A percentile compares a stretch with the other conserved stretches of the same genome.
Conservation (phyloP, 2,113 vertebrate genomes). For the Lampris megalopsis region DNA sequence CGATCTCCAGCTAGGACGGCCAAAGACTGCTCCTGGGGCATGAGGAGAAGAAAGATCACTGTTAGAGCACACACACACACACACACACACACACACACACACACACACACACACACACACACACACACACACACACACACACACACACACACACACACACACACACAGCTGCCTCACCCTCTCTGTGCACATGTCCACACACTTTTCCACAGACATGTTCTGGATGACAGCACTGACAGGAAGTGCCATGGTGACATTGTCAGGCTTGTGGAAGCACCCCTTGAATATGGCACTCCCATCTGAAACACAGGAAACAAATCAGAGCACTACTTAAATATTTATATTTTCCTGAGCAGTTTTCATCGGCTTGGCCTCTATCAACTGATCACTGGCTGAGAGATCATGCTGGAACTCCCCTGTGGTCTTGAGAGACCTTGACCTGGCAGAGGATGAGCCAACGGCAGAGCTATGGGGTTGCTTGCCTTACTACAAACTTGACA, state of each 20-base stretch:
- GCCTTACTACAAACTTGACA: slow-evolving; percentile 35
- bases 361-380: slow-evolving; percentile 38
- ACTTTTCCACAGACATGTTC: slow-evolving; percentile 95
- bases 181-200: slow-evolving; percentile 95
- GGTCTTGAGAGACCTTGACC: slow-evolving; percentile 37
- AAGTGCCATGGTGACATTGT: slow-evolving; percentile 91
- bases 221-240: slow-evolving; percentile 85
- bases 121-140: not conserved
- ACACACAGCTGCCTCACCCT: slow-evolving; percentile 82
- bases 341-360: slow-evolving; percentile 18
- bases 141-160: slow-evolving; percentile 3
- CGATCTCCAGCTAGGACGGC: slow-evolving; percentile 87
- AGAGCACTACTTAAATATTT: slow-evolving; percentile 25
- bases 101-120: not conserved
- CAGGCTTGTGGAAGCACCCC: slow-evolving; percentile 91
- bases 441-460: slow-evolving; percentile 20
- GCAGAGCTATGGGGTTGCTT: slow-evolving; percentile 8
- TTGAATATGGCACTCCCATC: slow-evolving; percentile 96
- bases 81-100: not conserved
- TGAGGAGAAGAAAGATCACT: not conserved
- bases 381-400: slow-evolving; percentile 49
- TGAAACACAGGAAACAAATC: slow-evolving; percentile 68
- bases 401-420: slow-evolving; percentile 28
- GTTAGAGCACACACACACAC: slow-evolving; percentile 18
- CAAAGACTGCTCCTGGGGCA: slow-evolving; percentile 89